Percentiles rank a stretch among this genome's conserved stretches.
These are phyloP conservation scores for Leptogaster cylindrica DNA, from an alignment of 2,888 invertebrate genomes.

Conservation along the genomic window DNA sequence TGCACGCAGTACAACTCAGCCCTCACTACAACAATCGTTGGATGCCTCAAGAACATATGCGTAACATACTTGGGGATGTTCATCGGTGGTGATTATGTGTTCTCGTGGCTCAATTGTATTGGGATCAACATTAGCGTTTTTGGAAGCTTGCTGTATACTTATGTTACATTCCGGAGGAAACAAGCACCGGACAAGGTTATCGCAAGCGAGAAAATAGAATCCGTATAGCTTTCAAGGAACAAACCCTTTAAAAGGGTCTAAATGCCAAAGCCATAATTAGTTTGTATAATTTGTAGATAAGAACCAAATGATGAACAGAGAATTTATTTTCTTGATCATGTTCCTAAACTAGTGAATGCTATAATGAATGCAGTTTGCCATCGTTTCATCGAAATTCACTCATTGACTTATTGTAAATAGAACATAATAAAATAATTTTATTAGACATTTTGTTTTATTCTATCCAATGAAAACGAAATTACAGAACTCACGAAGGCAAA, in stretches of 20 bases:
- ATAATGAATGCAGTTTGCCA: background rate
- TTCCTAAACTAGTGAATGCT: conserved; percentile 21
- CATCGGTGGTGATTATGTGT: conserved; percentile 97
- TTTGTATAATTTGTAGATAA: conserved; percentile 25
- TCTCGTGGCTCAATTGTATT: conserved; percentile 91
- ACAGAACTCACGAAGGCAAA: no score
- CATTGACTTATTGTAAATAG: conserved; percentile 25
- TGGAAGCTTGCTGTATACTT: conserved; percentile 85
- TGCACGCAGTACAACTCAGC: conserved; percentile 98
- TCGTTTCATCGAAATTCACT: conserved; percentile 19
- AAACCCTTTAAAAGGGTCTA: conserved; percentile 24
- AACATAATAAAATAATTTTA: conserved; percentile 28
- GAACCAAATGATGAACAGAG: background rate
- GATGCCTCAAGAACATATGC: conserved; percentile 96
- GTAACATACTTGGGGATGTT: conserved; percentile 98
- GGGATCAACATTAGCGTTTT: conserved; percentile 94
- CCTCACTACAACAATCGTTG: conserved; percentile 97
- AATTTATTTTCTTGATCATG: conserved; percentile 8
- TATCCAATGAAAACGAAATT: background rate
- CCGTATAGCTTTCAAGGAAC: conserved; percentile 47
- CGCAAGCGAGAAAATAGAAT: conserved; percentile 48
- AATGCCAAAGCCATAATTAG: conserved; percentile 47
- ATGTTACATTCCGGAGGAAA: conserved; percentile 75
- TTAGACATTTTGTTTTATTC: background rate
- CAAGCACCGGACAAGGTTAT: conserved; percentile 56